Evolutionary conservation across 2,113 vertebrate species (phyloP), one percentile per base, ranked within the genome.

Genomic region (Lates calcarifer): DNA sequence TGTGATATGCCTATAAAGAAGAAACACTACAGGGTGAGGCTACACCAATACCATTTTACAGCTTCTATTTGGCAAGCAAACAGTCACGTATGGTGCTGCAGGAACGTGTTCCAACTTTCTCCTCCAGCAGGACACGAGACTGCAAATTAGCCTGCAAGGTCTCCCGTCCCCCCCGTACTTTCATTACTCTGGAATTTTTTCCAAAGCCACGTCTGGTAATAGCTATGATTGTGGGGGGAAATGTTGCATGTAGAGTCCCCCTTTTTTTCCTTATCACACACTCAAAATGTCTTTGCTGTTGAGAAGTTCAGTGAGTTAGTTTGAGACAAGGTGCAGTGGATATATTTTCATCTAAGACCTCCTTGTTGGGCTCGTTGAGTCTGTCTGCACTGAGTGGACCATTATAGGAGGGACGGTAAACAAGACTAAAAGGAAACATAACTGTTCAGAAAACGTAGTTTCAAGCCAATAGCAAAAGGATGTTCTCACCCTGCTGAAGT

Each of bases 131-230:
- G 56, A 5, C 37, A 69, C 10, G 0, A 80, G 43, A 12, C 33
- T 68, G 73, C 41, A 84, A 87, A 88, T 87, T 83, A 81, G 55
- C 61, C 74, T 57, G 47, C 66, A 31, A 71, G 9, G 24, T 43
- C 62, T 65, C 70, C 67, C 28, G 1, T 26, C 31, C 51, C 60
- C 60, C 64, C 49, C 3, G 17, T 31, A 43, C 49, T 70, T 84
- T 90, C 89, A 91, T 87, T 90, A 84, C 79, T 60, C 53, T 82
- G 83, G 91, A 91, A 90, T 91, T 90, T 87, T 90, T 93, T 92
- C 82, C 87, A 90, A 74, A 86, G 75, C 84, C 90, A 82, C 74
- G 47, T 89, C 88, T 93, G 89, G 90, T 92, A 94, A 92, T 87
- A 90, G 74, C 88, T 81, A 79, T 84, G 81, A 91, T 84, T 91